These are phyloP conservation scores for Triplophysa dalaica DNA, from an alignment of 2,113 vertebrate species.

Conservation along the genomic window DNA sequence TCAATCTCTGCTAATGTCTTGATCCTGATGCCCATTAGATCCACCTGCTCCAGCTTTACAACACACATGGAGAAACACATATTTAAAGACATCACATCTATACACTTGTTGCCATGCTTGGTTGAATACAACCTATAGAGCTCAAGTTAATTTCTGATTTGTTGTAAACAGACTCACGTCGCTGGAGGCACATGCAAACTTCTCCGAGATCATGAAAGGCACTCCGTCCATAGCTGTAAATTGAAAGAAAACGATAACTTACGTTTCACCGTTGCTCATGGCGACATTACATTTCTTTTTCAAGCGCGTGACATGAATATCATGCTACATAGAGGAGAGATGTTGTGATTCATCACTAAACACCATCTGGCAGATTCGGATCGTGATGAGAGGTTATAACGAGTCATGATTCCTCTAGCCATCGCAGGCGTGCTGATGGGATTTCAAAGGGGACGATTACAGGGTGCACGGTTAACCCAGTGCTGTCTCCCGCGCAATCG, in stretches of 20 bases:
- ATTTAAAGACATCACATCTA: not conserved
- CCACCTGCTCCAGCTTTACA: constrained; percentile 88
- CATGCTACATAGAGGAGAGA: not conserved
- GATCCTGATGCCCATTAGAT: constrained; percentile 95
- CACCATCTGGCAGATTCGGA: constrained; percentile 89
- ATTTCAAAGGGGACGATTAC: not conserved
- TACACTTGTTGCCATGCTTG: too few relatives aligned
- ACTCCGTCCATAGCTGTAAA: constrained; percentile 95
- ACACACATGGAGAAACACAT: constrained; percentile 6
- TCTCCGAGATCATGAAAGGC: constrained; percentile 97
- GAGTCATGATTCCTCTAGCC: constrained; percentile 85
- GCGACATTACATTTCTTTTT: not conserved
- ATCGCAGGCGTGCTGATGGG: constrained; percentile 71
- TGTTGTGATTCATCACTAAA: constrained; percentile 82
- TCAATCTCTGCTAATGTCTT: constrained; percentile 96
- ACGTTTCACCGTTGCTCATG: not conserved
- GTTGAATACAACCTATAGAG: not conserved
- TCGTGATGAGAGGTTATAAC: constrained; percentile 74
- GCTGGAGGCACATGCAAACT: constrained; percentile 90
- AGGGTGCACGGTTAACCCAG: too few relatives aligned
- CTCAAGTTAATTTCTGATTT: not conserved
- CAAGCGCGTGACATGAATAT: not conserved
- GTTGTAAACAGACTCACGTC: constrained; percentile 80
- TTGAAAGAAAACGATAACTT: not conserved
- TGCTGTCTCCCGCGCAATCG: too few relatives aligned